These are phyloP conservation scores for Auanema freiburgensis DNA, from an alignment of 2,888 invertebrate genomes.

Conservation along the genomic window DNA sequence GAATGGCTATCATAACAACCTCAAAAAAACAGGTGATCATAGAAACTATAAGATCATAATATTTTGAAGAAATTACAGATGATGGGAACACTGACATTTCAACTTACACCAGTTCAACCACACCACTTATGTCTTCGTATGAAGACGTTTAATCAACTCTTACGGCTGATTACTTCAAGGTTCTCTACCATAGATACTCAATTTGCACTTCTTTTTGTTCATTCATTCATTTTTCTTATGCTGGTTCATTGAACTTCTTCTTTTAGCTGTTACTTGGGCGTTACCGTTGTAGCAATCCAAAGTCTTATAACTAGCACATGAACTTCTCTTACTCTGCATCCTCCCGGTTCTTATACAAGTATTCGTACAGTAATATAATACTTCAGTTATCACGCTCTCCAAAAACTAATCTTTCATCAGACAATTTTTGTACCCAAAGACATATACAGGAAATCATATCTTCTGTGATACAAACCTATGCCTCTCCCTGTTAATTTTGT, in stretches of 20 bases:
- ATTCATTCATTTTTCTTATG: neutral
- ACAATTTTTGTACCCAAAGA: too few species aligned
- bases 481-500: too few species aligned
- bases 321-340: too few species aligned
- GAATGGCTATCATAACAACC: slow-evolving; percentile 13
- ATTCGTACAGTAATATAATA: neutral
- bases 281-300: slow-evolving; percentile 3
- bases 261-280: neutral
- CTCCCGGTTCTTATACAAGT: too few species aligned
- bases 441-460: too few species aligned
- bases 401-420: neutral
- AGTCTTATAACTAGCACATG: too few species aligned
- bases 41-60: neutral
- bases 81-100: slow-evolving; percentile 1
- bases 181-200: too few species aligned
- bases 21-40: neutral
- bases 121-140: slow-evolving; percentile 44
- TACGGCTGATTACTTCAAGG: too few species aligned
- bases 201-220: too few species aligned
- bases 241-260: neutral
- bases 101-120: slow-evolving; percentile 8
- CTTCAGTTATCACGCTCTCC: neutral
- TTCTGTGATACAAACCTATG: too few species aligned
- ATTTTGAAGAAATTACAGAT: neutral
- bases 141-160: slow-evolving; percentile 32